Conservation (phyloP, 2,888 invertebrate species). For the Ochropacha duplaris region DNA sequence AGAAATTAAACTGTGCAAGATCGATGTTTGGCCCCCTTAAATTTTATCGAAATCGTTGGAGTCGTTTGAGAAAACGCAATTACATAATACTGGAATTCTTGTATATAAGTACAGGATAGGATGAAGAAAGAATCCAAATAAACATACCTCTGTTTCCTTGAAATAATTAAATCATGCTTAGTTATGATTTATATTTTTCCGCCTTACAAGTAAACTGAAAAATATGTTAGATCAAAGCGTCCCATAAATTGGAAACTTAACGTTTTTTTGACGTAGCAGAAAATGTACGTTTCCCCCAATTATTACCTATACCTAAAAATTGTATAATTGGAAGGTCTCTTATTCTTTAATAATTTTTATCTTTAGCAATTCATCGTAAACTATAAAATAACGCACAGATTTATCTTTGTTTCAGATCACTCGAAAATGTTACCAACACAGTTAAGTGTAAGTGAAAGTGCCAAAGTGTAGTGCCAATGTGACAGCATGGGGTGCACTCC, state of each 20-base stretch:
- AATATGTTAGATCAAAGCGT: no score
- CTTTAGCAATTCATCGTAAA: neutral
- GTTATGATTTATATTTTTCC: neutral
- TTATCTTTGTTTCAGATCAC: conserved; percentile 59
- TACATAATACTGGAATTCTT: no score
- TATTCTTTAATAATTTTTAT: neutral
- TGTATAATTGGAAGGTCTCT: no score
- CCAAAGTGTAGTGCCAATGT: conserved; percentile 73
- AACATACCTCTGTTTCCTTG: neutral
- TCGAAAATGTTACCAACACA: conserved; percentile 41
- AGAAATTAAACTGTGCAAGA: no score
- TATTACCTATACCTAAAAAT: neutral
- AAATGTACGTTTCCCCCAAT: no score
- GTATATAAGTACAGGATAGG: no score
- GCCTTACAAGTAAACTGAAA: no score
- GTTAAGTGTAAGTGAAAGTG: conserved; percentile 62
- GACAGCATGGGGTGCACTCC: conserved; percentile 84
- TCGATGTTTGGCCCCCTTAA: no score
- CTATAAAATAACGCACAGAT: neutral
- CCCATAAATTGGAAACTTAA: no score
- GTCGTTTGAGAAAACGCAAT: no score
- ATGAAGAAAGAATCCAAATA: neutral
- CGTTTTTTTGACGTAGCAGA: no score
- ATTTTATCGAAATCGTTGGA: no score
- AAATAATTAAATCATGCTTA: neutral